phyloP scores from a whole-genome alignment of 1,140 invertebrate genomes.

The Streblospio benedicti region DNA sequence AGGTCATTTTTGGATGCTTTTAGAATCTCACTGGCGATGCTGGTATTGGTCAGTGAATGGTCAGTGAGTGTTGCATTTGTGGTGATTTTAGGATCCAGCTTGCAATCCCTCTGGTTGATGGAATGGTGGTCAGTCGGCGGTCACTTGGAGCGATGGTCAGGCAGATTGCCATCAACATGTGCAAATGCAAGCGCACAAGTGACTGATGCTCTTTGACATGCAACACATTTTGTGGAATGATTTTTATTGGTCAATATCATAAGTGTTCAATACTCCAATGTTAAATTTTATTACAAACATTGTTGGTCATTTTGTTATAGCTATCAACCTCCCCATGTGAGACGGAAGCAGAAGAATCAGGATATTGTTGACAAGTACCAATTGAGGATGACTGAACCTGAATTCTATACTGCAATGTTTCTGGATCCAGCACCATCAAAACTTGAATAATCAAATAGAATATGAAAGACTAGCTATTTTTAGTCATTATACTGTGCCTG shows the following conservation, averaged over 20 bases:
- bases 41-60: no score
- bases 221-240: neutral
- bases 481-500: no score
- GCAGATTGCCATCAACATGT: slow-evolving; percentile 84
- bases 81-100: slow-evolving; percentile 22
- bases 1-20: no score
- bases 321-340: slow-evolving; percentile 87
- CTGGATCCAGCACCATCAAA: no score
- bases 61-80: no score
- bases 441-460: no score
- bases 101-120: slow-evolving; percentile 79
- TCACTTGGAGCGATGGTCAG: slow-evolving; percentile 74
- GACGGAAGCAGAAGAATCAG: slow-evolving; percentile 83
- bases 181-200: slow-evolving; percentile 57
- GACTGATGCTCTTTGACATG: slow-evolving; percentile 28
- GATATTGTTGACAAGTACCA: slow-evolving; percentile 86
- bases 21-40: no score
- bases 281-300: neutral
- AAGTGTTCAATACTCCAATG: neutral
- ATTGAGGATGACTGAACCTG: slow-evolving; percentile 68
- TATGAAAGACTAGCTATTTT: no score
- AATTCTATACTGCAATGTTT: slow-evolving; percentile 79
- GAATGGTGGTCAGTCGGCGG: slow-evolving; percentile 78
- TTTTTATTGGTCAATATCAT: neutral
- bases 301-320: slow-evolving; percentile 51